Evolutionary conservation across 2,113 vertebrate species (phyloP).

Genomic region (Notothenia rossii): DNA sequence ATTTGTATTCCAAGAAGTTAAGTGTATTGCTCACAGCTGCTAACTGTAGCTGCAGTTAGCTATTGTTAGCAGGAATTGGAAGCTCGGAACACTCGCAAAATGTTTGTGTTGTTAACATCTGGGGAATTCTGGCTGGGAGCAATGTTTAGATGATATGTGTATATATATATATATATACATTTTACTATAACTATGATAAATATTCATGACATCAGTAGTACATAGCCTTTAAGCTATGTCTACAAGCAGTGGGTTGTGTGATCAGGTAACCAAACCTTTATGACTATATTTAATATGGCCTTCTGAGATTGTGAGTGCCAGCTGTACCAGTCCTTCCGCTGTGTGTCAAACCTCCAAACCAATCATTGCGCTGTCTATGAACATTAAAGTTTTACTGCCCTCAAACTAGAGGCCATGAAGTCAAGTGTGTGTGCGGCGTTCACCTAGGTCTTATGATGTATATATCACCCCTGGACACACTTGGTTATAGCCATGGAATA

Average conservation of each 20-base stretch:
- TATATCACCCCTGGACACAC: slow-evolving; percentile 23
- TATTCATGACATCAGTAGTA: neutral
- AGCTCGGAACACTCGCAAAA: too few relatives aligned
- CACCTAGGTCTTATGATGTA: slow-evolving; percentile 12
- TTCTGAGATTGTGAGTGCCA: slow-evolving; percentile 36
- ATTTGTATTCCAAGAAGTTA: too few relatives aligned
- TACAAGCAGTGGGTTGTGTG: slow-evolving; percentile 28
- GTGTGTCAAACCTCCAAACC: slow-evolving; percentile 40
- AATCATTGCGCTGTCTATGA: slow-evolving; percentile 21
- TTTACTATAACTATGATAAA: neutral
- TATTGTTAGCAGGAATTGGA: too few relatives aligned
- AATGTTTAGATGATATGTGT: neutral
- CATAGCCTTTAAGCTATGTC: neutral
- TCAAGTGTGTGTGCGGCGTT: slow-evolving; percentile 6
- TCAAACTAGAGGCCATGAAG: slow-evolving; percentile 34
- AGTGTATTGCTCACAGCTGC: too few relatives aligned
- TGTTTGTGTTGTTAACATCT: too few relatives aligned
- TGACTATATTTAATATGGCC: slow-evolving; percentile 30
- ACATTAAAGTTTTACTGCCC: slow-evolving; percentile 36
- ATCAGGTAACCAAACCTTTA: slow-evolving; percentile 39
- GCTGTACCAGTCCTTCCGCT: slow-evolving; percentile 36
- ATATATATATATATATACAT: too few relatives aligned
- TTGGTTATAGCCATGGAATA: slow-evolving; percentile 16
- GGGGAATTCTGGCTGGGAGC: neutral
- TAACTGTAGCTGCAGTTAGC: too few relatives aligned